Base-by-base conservation (phyloP, 2,888 invertebrate genomes). In the Troglohyphantes excavatus region DNA sequence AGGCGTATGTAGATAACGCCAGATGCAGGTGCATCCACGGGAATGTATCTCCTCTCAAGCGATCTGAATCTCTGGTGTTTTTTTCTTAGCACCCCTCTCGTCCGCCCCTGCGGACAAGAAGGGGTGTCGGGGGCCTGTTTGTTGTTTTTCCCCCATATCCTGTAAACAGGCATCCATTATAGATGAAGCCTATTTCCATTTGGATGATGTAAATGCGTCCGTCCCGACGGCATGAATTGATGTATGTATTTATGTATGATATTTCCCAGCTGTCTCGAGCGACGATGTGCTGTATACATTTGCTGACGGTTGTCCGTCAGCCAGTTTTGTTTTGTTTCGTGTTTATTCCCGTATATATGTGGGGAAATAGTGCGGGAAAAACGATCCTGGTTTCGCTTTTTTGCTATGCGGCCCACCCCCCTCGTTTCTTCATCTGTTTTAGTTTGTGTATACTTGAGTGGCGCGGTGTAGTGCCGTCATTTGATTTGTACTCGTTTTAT, bases 191-290 rank as follows among this genome's bases (percentile, higher is more conserved):
- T 78, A 84, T 84, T 90, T 90, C 78, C 84, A 79, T 84, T 85
- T 78, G 84, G 81, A 33, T 68, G 87, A 88, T 88, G 87, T 88
- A 88, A 88, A 88, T 88, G 87, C 87, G 39, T 39, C 70, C 70
- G 46, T 78, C 78, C 68, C 53, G n/a, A 23, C 63, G 68, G 89
- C 83, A 89, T 89, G 90, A 90, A 90, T 90, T 84, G 90, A 90
- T 90, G 90, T 90, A 90, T 90, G 90, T 90, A 90, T 90, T 90
- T 90, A 90, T 90, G 90, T 90, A 90, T 90, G 90, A 90, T 90
- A 90, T 90, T 84, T 90, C 84, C 84, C 90, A 90, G 84, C 83
- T 90, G 90, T 90, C 90, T 63, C 68, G 83, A 83, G 75, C 46
- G 46, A 46, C 72, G 78, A 86, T 89, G 89, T 83, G 90, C 90